Conservation (phyloP, 2,797 vertebrate genomes). For the Neostethus bicornis region DNA sequence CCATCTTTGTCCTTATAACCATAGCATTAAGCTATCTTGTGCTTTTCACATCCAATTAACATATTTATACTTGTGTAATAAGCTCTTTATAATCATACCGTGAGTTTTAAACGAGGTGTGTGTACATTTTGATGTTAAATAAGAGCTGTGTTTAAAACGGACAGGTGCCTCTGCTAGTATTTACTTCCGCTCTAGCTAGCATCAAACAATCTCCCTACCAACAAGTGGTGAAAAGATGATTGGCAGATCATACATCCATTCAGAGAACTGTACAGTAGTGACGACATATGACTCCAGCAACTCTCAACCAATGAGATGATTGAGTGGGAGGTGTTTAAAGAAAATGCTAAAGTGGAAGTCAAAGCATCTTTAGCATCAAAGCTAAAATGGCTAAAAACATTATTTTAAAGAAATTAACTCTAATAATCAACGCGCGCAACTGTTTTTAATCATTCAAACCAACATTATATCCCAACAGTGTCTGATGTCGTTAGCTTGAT, state of each 20-base stretch:
- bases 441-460: neutral
- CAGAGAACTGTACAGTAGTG: conserved; percentile 5
- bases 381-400: conserved; percentile 56
- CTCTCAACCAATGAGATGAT: conserved; percentile 65
- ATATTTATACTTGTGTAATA: conserved; percentile 2
- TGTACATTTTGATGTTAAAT: conserved; percentile 1
- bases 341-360: conserved; percentile 50
- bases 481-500: neutral
- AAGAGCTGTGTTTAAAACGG: conserved; percentile 42
- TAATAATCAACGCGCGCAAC: neutral
- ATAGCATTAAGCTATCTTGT: conserved; percentile 49
- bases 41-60: conserved; percentile 18
- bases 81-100: neutral
- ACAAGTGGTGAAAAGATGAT: conserved; percentile 80
- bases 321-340: conserved; percentile 39
- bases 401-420: conserved; percentile 49
- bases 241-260: conserved; percentile 58
- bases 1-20: conserved; percentile 64
- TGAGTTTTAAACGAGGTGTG: neutral
- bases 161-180: conserved; percentile 50
- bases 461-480: neutral
- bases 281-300: conserved; percentile 59
- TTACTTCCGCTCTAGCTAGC: conserved; percentile 78
- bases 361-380: conserved; percentile 43
- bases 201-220: conserved; percentile 84